These are phyloP conservation scores for Calameuta pallipes DNA, from an alignment of 2,888 invertebrate species.

Conservation along the genomic window DNA sequence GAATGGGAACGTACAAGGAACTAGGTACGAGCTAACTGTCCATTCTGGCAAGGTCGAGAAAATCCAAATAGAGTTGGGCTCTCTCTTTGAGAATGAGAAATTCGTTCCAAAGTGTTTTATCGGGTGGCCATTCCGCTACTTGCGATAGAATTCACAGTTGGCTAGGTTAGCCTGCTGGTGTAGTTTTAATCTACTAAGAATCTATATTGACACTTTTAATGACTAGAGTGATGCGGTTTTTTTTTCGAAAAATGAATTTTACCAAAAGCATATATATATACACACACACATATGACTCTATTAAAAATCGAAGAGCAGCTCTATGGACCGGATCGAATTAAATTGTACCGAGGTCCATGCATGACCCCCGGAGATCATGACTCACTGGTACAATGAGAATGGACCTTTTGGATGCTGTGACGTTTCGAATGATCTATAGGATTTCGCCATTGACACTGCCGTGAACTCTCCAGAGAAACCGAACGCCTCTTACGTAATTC, in stretches of 20 bases:
- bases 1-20: background rate
- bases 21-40: background rate
- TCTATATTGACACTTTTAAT: background rate
- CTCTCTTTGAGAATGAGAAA: background rate
- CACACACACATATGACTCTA: background rate
- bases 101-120: conserved; percentile 4
- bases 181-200: background rate
- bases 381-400: background rate
- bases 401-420: background rate
- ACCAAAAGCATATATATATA: background rate
- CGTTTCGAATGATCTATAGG: background rate
- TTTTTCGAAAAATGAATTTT: background rate
- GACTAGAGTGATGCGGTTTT: background rate
- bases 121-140: background rate
- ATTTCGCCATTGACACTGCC: background rate
- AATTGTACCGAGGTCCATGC: background rate
- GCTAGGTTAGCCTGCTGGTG: background rate
- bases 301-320: background rate
- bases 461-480: background rate
- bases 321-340: background rate
- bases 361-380: background rate
- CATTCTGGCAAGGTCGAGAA: background rate
- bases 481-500: background rate
- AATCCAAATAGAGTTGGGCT: background rate
- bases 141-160: conserved; percentile 6